Conservation (phyloP, 2,113 vertebrate genomes). For the Pyxicephalus adspersus region DNA sequence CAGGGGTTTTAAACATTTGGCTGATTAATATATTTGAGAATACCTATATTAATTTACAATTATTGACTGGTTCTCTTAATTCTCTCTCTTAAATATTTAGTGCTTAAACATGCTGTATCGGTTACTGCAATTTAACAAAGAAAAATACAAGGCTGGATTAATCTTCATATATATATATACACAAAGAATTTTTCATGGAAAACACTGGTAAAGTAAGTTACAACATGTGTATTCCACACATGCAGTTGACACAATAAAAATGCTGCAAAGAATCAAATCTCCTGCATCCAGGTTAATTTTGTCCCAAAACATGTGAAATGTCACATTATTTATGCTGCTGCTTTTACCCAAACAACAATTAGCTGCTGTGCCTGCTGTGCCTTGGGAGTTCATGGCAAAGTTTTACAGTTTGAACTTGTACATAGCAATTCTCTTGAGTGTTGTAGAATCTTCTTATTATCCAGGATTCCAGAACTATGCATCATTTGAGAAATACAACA, state of each 20-base stretch:
- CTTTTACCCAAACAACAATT: constrained; percentile 2
- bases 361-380: not conserved
- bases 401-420: constrained; percentile 12
- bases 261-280: not conserved
- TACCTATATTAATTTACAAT: too few species aligned
- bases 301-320: not conserved
- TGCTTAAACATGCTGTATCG: too few species aligned
- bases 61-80: too few species aligned
- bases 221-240: not conserved
- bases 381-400: constrained; percentile 5
- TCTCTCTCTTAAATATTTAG: too few species aligned
- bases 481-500: constrained; percentile 15
- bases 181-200: too few species aligned
- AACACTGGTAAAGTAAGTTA: not conserved
- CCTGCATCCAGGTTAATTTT: not conserved
- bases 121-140: too few species aligned
- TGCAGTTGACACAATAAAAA: not conserved
- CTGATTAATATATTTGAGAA: too few species aligned
- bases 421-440: constrained; percentile 5
- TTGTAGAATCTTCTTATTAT: constrained; percentile 38
- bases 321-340: not conserved
- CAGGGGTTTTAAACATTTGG: too few species aligned
- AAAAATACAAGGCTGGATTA: too few species aligned
- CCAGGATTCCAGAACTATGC: not conserved
- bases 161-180: too few species aligned